Conservation (phyloP, 2,797 vertebrate genomes). For the Lepilemur ruficaudatus region DNA sequence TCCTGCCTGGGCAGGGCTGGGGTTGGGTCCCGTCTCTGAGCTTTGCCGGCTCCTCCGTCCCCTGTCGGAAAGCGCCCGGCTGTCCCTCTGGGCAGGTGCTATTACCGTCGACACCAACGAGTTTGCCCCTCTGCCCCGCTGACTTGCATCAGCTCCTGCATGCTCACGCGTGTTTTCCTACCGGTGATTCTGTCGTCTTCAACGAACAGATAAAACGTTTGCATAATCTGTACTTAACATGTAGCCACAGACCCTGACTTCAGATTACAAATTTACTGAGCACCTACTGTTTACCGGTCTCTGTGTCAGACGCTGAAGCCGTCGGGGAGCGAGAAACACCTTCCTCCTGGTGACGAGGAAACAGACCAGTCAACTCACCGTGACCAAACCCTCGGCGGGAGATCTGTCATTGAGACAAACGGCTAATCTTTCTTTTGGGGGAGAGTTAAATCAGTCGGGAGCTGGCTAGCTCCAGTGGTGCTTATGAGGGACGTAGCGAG, state of each 20-base stretch:
- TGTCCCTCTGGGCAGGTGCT: accelerated
- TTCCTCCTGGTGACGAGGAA: too few species aligned
- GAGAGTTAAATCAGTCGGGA: too few species aligned
- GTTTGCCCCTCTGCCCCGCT: accelerated
- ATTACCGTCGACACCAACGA: accelerated
- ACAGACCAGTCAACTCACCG: too few species aligned
- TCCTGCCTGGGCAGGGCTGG: accelerated
- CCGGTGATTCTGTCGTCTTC: accelerated
- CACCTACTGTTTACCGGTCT: neutral
- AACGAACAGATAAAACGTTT: accelerated
- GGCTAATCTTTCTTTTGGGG: accelerated
- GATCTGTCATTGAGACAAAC: accelerated
- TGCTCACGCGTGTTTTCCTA: accelerated
- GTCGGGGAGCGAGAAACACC: accelerated
- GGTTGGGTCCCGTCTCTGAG: accelerated
- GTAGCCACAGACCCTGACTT: accelerated
- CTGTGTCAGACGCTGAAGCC: neutral
- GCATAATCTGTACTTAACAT: accelerated
- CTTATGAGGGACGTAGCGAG: accelerated
- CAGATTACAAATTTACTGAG: accelerated
- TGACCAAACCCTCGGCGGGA: too few species aligned
- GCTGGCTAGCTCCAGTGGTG: accelerated
- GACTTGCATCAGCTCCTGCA: accelerated
- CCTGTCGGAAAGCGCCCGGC: too few species aligned
- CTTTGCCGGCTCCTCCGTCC: too few species aligned